These are phyloP conservation scores for Phrynocephalus forsythii DNA, from an alignment of 2,797 vertebrate species.

Conservation along the genomic window DNA sequence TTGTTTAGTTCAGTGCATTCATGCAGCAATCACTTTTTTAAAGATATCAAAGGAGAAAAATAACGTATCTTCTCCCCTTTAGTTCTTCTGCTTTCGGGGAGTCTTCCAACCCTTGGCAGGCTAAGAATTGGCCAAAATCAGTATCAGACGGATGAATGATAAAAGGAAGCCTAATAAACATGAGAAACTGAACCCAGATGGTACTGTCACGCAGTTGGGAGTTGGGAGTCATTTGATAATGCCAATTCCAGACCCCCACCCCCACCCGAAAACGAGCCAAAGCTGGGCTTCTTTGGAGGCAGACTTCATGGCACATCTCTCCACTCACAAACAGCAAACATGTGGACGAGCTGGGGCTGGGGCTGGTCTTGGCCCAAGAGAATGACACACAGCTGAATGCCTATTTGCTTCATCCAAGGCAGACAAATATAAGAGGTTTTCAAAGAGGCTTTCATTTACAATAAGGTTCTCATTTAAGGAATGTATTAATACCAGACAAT, in stretches of 20 bases:
- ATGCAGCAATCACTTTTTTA: no score
- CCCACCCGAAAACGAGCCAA: neutral
- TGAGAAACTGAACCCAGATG: neutral
- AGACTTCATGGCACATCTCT: constrained; percentile 6
- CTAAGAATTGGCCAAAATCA: neutral
- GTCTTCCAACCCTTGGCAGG: neutral
- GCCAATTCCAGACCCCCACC: neutral
- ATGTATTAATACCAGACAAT: neutral
- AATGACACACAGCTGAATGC: neutral
- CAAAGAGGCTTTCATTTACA: neutral
- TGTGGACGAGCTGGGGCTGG: neutral
- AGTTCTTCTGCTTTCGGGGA: neutral
- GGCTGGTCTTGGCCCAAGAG: neutral
- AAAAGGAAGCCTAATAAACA: neutral
- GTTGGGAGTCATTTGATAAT: neutral
- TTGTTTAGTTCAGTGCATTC: neutral
- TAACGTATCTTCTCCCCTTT: neutral
- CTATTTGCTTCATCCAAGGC: neutral
- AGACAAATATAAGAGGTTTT: neutral
- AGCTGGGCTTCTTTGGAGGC: neutral
- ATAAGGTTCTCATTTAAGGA: neutral
- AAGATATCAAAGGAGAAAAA: neutral
- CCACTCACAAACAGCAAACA: constrained; percentile 1
- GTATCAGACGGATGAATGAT: accelerated
- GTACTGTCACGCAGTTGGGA: neutral